A percentile compares a stretch with the other conserved stretches of the same genome.
These are phyloP conservation scores for Parascotia fuliginaria DNA, from an alignment of 2,888 invertebrate species.

Conservation along the genomic window DNA sequence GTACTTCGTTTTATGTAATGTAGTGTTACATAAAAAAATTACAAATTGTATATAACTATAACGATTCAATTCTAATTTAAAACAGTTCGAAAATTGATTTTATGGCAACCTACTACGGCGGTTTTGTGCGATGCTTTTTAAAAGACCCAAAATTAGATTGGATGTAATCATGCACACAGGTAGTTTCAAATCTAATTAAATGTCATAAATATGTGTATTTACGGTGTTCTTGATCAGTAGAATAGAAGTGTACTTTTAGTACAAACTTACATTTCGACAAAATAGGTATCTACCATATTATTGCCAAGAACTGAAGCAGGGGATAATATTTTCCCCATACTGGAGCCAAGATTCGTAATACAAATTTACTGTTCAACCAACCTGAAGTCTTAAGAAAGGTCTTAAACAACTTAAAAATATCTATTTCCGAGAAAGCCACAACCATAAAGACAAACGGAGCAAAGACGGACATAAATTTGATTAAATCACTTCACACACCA, in stretches of 20 bases:
- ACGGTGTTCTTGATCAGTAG: too few species aligned
- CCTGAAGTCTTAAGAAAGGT: constrained; percentile 34
- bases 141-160: too few species aligned
- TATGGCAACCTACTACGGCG: too few species aligned
- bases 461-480: constrained; percentile 65
- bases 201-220: too few species aligned
- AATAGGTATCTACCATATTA: not conserved
- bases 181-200: too few species aligned
- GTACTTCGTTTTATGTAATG: constrained; percentile 19
- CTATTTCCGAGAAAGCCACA: constrained; percentile 43
- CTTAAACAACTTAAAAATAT: constrained; percentile 53
- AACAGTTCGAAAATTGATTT: too few species aligned
- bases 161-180: too few species aligned
- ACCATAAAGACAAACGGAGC: constrained; percentile 58
- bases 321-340: constrained; percentile 9
- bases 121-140: too few species aligned
- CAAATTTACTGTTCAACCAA: constrained; percentile 28
- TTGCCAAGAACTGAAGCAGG: constrained; percentile 9
- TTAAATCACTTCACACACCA: constrained; percentile 76
- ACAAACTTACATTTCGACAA: not conserved
- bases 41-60: too few species aligned
- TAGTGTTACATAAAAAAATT: too few species aligned
- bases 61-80: too few species aligned
- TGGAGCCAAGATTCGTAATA: constrained; percentile 21
- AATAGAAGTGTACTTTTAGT: too few species aligned